Evolutionary conservation across 2,797 vertebrate genomes (phyloP).

Genomic region (Mormyrus proboscirostris): DNA sequence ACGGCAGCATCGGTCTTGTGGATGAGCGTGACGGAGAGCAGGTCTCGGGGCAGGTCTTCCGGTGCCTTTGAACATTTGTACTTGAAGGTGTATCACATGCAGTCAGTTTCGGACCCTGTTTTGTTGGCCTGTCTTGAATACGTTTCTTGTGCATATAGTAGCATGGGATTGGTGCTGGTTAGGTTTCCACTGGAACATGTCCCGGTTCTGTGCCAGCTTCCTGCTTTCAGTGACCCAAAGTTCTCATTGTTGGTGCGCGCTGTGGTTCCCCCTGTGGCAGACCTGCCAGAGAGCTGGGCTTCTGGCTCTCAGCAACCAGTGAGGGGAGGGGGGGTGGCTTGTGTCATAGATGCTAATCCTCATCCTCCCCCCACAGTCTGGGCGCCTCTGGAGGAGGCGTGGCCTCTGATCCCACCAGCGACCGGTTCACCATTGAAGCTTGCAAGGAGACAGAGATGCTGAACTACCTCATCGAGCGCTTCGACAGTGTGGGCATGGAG

Average conservation of each 20-base stretch:
- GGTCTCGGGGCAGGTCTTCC: not conserved
- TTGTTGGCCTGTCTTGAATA: not conserved
- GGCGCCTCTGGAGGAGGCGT: slow-evolving; percentile 78
- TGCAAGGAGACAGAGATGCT: slow-evolving; percentile 99
- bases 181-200: not conserved
- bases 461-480: slow-evolving; percentile 99
- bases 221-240: not conserved
- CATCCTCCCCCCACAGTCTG: slow-evolving; percentile 55
- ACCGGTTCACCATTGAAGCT: slow-evolving; percentile 91
- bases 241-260: not conserved
- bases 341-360: slow-evolving; percentile 16
- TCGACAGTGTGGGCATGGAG: slow-evolving; percentile 98
- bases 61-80: not conserved
- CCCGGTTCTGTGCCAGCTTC: not conserved
- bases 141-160: not conserved
- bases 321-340: not conserved
- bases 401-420: slow-evolving; percentile 77
- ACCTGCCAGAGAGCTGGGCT: not conserved
- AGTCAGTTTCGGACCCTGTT: not conserved
- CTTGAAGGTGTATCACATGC: not conserved
- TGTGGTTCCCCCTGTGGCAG: not conserved
- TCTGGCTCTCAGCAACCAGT: not conserved
- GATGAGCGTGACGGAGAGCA: not conserved
- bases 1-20: not conserved
- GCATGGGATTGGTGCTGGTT: not conserved